Percentiles rank a stretch among this genome's conserved stretches.
These are phyloP conservation scores for Atethmia centrago DNA, from an alignment of 2,888 invertebrate genomes.

Conservation along the genomic window DNA sequence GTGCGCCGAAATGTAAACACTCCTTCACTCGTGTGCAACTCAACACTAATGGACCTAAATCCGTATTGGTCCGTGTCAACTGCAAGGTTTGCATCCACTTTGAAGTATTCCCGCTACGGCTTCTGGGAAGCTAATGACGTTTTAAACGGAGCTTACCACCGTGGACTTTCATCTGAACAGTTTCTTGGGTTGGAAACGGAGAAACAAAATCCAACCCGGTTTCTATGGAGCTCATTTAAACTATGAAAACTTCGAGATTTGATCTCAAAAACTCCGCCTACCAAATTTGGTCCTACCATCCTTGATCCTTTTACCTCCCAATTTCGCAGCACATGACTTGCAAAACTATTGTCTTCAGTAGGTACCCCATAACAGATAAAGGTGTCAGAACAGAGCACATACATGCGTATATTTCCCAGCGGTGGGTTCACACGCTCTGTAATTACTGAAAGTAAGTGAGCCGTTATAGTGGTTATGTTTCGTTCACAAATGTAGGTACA, in stretches of 20 bases:
- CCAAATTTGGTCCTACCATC: background rate
- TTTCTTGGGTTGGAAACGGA: background rate
- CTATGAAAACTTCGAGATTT: background rate
- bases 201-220: background rate
- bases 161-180: background rate
- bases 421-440: conserved; percentile 32
- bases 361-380: background rate
- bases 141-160: background rate
- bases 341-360: background rate
- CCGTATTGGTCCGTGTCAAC: conserved; percentile 57
- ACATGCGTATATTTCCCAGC: conserved; percentile 20
- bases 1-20: conserved; percentile 81
- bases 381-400: background rate
- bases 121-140: conserved; percentile 8
- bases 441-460: conserved; percentile 51
- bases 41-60: conserved; percentile 65
- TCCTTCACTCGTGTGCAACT: conserved; percentile 56
- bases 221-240: background rate
- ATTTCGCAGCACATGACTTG: background rate
- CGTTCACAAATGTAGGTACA: conserved; percentile 15
- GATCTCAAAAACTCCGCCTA: background rate
- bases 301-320: background rate
- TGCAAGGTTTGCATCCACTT: conserved; percentile 55
- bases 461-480: conserved; percentile 25
- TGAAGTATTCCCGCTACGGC: conserved; percentile 47